A percentile compares a stretch with the other conserved stretches of the same genome.
Evolutionary conservation across 2,113 vertebrate genomes (phyloP).

Genomic region (Vombatus ursinus): DNA sequence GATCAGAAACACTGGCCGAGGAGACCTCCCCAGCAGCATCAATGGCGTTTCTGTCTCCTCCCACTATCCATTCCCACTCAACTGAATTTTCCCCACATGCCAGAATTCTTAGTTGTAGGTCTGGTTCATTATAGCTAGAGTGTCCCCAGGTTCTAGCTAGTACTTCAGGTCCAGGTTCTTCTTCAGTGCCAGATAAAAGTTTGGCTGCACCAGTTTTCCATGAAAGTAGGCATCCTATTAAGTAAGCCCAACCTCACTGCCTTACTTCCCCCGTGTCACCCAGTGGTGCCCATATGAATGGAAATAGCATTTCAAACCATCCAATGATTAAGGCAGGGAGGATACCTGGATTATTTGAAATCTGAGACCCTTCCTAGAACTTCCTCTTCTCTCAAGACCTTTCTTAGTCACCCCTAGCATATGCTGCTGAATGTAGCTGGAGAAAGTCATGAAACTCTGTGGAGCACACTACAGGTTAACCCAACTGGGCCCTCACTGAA

Average conservation of each 20-base stretch:
- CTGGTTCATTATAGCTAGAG: neutral
- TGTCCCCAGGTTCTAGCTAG: neutral
- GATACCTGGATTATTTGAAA: neutral
- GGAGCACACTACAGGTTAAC: neutral
- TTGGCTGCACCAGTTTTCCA: neutral
- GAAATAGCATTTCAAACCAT: neutral
- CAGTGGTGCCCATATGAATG: neutral
- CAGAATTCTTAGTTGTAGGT: neutral
- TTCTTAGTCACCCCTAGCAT: neutral
- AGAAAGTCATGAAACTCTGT: neutral
- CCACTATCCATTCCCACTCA: neutral
- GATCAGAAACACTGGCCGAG: neutral
- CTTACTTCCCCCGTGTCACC: neutral
- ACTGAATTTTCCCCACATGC: neutral
- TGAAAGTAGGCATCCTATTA: neutral
- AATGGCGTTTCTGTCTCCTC: neutral
- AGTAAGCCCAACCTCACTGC: neutral
- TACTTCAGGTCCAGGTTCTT: neutral
- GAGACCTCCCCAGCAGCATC: neutral
- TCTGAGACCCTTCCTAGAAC: neutral
- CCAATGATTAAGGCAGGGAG: neutral
- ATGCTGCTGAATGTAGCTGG: neutral
- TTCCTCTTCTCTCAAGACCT: neutral
- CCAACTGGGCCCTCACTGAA: neutral
- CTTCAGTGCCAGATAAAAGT: neutral